Evolutionary conservation across 1,140 invertebrate genomes (phyloP).

Genomic region (Colletes latitarsis): DNA sequence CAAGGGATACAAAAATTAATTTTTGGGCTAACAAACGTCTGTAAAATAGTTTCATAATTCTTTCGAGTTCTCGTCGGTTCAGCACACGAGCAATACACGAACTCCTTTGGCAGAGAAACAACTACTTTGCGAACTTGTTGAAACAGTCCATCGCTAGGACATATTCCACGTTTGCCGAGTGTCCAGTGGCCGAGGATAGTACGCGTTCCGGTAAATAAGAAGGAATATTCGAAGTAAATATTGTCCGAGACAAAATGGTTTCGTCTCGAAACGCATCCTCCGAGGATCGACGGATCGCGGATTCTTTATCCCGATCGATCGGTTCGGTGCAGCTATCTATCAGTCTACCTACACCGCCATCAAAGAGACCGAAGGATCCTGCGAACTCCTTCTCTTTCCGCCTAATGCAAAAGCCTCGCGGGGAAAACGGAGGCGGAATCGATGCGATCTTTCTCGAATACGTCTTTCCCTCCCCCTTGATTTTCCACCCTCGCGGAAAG

Average conservation of each 20-base stretch:
- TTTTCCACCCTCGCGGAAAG: neutral
- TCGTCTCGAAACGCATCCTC: neutral
- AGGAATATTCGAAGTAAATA: too few species aligned
- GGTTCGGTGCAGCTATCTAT: neutral
- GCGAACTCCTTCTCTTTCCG: neutral
- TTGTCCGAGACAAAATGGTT: neutral
- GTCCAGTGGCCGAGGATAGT: too few species aligned
- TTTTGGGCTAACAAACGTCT: too few species aligned
- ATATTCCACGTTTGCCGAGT: too few species aligned
- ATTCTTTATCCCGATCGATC: neutral
- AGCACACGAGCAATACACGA: too few species aligned
- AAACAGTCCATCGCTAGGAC: too few species aligned
- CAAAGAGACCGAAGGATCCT: neutral
- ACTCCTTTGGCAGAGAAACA: too few species aligned
- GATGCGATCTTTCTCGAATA: slow-evolving; percentile 27
- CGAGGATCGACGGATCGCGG: neutral
- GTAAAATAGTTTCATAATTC: too few species aligned
- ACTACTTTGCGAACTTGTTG: too few species aligned
- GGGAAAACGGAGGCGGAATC: neutral
- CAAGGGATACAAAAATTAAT: too few species aligned
- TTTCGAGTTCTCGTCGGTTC: too few species aligned
- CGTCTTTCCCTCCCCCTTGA: slow-evolving; percentile 15
- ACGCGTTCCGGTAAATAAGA: too few species aligned
- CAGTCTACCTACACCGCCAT: neutral
- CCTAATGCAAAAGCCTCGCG: slow-evolving; percentile 1